Evolutionary conservation across 2,797 vertebrate species (phyloP).

Genomic region (Syngnathus rostellatus): DNA sequence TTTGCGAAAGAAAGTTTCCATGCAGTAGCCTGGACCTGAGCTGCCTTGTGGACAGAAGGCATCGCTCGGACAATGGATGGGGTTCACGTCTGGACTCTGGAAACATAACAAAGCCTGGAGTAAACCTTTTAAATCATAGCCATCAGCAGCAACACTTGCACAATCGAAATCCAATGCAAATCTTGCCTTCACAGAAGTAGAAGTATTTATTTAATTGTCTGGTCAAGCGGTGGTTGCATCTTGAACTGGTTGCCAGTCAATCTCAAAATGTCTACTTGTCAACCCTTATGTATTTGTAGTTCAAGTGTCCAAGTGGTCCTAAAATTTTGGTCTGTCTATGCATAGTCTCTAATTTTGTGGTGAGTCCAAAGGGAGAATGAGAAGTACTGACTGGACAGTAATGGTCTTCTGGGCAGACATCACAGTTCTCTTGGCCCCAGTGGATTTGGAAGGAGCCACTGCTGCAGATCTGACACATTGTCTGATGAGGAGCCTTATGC

Average conservation of each 20-base stretch:
- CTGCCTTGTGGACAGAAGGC: conserved; percentile 83
- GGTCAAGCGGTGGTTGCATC: too few species aligned
- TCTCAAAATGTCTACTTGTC: too few species aligned
- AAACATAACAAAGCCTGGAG: conserved; percentile 16
- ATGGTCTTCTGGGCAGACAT: conserved; percentile 80
- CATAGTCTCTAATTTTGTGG: background rate
- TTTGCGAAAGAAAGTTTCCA: conserved; percentile 83
- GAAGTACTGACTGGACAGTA: conserved; percentile 81
- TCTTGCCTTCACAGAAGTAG: too few species aligned
- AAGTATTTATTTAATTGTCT: too few species aligned
- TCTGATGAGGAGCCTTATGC: conserved; percentile 69
- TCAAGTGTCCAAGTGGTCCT: background rate
- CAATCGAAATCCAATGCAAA: background rate
- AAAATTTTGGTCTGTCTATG: background rate
- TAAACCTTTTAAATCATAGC: background rate
- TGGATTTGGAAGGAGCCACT: conserved; percentile 75
- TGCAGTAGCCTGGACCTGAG: conserved; percentile 75
- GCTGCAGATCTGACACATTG: conserved; percentile 71
- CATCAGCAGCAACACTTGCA: background rate
- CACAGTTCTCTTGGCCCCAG: conserved; percentile 73
- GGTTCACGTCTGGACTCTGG: conserved; percentile 81
- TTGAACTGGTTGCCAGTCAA: too few species aligned
- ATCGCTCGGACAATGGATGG: conserved; percentile 75
- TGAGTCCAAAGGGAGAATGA: background rate
- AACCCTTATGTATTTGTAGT: background rate